Conservation (phyloP, 2,113 vertebrate genomes). For the Cephalopholis sonnerati region DNA sequence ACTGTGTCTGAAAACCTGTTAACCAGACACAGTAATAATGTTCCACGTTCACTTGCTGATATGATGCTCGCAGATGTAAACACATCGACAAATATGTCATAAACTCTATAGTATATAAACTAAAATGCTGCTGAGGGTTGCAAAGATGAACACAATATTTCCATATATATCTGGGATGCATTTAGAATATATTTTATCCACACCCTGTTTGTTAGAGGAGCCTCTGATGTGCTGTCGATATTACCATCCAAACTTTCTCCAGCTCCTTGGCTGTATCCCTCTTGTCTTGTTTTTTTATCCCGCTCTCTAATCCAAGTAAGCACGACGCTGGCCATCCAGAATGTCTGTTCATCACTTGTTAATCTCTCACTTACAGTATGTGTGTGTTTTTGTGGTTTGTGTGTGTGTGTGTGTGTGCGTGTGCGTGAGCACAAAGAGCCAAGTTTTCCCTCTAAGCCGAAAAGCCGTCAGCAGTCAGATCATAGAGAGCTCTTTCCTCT, state of each 20-base stretch:
- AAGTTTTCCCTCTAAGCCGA: constrained; percentile 39
- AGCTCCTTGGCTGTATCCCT: constrained; percentile 5
- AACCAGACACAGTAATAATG: neutral
- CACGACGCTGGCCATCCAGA: constrained; percentile 22
- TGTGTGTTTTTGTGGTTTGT: constrained; percentile 16
- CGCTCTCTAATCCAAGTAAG: constrained; percentile 40
- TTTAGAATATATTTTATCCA: neutral
- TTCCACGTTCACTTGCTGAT: neutral
- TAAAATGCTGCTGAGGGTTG: neutral
- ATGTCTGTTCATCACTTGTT: constrained; percentile 47
- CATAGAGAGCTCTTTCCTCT: constrained; percentile 40
- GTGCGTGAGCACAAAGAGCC: constrained; percentile 15
- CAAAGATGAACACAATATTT: neutral
- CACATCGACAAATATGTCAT: neutral
- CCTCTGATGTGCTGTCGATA: neutral
- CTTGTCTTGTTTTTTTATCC: constrained; percentile 37
- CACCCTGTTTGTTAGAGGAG: neutral
- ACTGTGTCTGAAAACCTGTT: neutral
- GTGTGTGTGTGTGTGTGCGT: neutral
- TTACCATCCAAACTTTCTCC: neutral
- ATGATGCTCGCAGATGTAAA: neutral
- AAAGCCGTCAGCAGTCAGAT: constrained; percentile 66
- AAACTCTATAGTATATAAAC: neutral
- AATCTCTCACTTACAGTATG: constrained; percentile 47
- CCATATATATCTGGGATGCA: neutral